Conservation (phyloP, 2,888 invertebrate species). For the Diarsia mendica region DNA sequence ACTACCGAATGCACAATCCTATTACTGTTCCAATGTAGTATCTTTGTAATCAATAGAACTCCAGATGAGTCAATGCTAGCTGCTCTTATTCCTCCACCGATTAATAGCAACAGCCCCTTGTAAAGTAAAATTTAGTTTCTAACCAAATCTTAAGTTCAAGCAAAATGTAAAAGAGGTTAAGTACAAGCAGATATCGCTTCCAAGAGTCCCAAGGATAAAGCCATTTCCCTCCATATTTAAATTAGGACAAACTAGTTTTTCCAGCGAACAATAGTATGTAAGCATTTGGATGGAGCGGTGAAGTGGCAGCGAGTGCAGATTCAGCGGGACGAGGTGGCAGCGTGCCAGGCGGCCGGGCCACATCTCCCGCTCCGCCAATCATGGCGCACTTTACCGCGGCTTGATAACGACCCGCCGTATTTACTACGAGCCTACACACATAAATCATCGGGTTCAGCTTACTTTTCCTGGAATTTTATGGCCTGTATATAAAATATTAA, state of each 20-base stretch:
- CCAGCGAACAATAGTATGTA: constrained; percentile 59
- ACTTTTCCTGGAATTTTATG: constrained; percentile 40
- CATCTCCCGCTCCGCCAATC: constrained; percentile 70
- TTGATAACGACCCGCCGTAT: constrained; percentile 66
- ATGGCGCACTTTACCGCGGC: constrained; percentile 67
- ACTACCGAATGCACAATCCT: background rate
- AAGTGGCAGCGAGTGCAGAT: constrained; percentile 69
- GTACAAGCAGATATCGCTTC: constrained; percentile 30
- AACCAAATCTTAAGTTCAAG: constrained; percentile 43
- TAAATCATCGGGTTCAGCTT: constrained; percentile 58
- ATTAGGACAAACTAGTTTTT: constrained; percentile 65
- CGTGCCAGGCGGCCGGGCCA: constrained; percentile 74
- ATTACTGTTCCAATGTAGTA: background rate
- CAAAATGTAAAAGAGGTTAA: constrained; percentile 37
- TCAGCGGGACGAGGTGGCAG: constrained; percentile 76
- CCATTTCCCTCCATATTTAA: constrained; percentile 49
- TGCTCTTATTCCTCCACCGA: background rate
- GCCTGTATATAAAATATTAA: constrained; percentile 20
- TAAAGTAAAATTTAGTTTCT: constrained; percentile 28
- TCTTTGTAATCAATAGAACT: background rate
- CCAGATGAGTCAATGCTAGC: background rate
- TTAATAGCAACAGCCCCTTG: constrained; percentile 32
- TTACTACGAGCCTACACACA: constrained; percentile 60
- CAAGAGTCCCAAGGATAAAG: constrained; percentile 49
- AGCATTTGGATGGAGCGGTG: constrained; percentile 66